phyloP scores from a whole-genome alignment of 2,888 invertebrate species.

The Nasonovia ribisnigri region DNA sequence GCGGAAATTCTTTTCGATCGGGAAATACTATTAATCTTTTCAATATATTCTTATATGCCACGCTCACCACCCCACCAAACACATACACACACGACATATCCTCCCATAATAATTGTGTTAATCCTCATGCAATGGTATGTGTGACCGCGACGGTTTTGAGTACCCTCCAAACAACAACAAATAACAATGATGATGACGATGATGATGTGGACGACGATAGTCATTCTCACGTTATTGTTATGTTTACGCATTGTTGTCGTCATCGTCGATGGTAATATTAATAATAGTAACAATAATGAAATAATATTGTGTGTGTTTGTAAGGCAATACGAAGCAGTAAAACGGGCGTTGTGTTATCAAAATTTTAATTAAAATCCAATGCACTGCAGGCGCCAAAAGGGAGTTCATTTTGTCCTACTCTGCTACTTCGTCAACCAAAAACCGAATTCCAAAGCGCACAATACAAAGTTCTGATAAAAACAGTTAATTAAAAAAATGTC shows the following conservation, averaged over 20 bases:
- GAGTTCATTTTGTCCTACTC: constrained; percentile 29
- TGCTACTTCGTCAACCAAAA: background rate
- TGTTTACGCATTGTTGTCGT: constrained; percentile 60
- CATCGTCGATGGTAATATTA: constrained; percentile 50
- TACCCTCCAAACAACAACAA: constrained; percentile 54
- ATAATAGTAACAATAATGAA: constrained; percentile 62
- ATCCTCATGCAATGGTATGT: constrained; percentile 57
- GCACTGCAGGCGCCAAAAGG: constrained; percentile 59
- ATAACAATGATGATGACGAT: constrained; percentile 44
- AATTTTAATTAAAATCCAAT: constrained; percentile 61
- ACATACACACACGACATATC: constrained; percentile 61
- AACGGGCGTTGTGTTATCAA: constrained; percentile 47
- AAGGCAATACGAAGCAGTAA: constrained; percentile 46
- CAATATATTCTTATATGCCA: background rate
- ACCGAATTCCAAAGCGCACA: constrained; percentile 58
- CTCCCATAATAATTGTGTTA: constrained; percentile 40
- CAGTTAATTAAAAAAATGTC: constrained; percentile 55
- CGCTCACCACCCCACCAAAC: background rate
- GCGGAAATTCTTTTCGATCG: constrained; percentile 36
- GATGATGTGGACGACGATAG: constrained; percentile 43
- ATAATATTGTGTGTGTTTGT: constrained; percentile 35
- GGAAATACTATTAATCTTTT: constrained; percentile 13
- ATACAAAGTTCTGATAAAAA: constrained; percentile 38
- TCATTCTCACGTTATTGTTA: constrained; percentile 65
- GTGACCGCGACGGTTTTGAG: constrained; percentile 63